These are phyloP conservation scores for Patella pellucida DNA, from an alignment of 2,888 invertebrate species.

Conservation along the genomic window DNA sequence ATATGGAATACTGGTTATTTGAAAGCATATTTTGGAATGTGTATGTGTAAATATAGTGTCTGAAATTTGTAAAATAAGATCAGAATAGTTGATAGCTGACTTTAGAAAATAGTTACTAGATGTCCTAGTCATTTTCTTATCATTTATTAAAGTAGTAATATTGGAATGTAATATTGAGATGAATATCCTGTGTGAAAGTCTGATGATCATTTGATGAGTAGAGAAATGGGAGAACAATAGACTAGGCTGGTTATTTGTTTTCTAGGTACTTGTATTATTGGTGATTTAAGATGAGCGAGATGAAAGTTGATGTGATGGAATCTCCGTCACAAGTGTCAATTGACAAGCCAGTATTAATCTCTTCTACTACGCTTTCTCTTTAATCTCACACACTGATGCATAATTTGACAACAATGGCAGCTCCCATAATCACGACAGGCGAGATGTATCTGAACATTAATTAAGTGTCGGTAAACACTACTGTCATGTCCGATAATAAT, in stretches of 20 bases:
- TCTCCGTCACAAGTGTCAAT: constrained; percentile 17
- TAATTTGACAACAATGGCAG: constrained; percentile 31
- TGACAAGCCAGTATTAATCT: constrained; percentile 26
- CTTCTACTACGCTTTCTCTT: constrained; percentile 19
- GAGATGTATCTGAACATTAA: constrained; percentile 30
- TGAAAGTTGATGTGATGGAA: constrained; percentile 24
- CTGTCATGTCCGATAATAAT: constrained; percentile 29
- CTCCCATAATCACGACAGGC: constrained; percentile 23
- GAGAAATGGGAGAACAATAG: background rate
- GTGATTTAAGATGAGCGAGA: constrained; percentile 19
- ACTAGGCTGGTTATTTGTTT: background rate
- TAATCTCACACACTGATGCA: constrained; percentile 20
- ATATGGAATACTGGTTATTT: no score
- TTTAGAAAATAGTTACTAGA: no score
- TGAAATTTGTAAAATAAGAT: no score
- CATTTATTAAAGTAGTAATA: no score
- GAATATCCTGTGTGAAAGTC: no score
- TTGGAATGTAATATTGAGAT: no score
- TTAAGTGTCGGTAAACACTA: constrained; percentile 29
- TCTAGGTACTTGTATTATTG: constrained; percentile 6
- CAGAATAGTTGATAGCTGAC: no score
- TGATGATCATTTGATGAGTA: background rate
- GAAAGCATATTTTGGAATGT: no score
- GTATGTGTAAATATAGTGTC: no score
- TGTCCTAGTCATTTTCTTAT: no score